Evolutionary conservation across 2,113 vertebrate genomes (phyloP).

Genomic region (Microtus montanus): DNA sequence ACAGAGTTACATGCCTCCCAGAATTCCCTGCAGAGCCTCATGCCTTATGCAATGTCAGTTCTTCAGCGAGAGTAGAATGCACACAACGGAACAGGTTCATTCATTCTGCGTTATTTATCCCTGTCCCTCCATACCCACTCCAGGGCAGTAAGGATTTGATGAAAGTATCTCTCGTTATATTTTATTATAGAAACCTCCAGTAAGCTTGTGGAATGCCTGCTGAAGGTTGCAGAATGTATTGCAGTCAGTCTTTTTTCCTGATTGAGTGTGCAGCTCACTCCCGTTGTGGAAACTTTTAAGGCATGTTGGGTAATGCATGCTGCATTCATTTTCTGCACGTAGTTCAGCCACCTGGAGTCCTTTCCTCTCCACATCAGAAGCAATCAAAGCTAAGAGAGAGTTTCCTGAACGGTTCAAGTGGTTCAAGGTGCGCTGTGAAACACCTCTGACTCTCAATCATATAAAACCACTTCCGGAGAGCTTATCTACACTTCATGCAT

Average conservation of each 20-base stretch:
- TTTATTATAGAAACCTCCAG: not conserved
- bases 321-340: constrained; percentile 27
- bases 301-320: not conserved
- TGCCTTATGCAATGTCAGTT: not conserved
- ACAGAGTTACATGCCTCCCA: not conserved
- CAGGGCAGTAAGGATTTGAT: not conserved
- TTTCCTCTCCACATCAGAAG: not conserved
- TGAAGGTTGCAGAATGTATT: not conserved
- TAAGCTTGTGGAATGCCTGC: not conserved
- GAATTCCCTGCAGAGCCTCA: not conserved
- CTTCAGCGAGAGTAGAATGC: not conserved
- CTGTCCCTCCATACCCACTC: not conserved
- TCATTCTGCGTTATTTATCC: not conserved
- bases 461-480: not conserved
- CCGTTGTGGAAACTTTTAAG: not conserved
- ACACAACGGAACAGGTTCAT: not conserved
- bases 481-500: not conserved
- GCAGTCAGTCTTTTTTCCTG: constrained; percentile 10
- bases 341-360: not conserved
- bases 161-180: not conserved
- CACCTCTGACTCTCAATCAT: not conserved
- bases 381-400: not conserved
- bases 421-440: not conserved
- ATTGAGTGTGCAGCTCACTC: not conserved
- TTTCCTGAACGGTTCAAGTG: not conserved